phyloP scores from a whole-genome alignment of 2,888 invertebrate genomes.

The Pandemis corylana region DNA sequence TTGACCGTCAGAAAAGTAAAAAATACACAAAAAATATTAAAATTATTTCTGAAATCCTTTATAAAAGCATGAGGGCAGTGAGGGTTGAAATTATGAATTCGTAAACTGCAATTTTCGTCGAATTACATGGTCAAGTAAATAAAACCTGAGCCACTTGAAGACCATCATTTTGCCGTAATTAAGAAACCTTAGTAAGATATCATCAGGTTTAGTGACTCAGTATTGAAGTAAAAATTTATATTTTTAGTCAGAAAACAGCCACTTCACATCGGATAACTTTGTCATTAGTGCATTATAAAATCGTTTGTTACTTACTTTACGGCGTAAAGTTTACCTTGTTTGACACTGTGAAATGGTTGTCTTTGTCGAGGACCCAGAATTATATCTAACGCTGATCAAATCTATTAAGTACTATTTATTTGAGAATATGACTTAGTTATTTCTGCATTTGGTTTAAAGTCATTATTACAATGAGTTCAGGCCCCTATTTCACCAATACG shows the following conservation, averaged over 20 bases:
- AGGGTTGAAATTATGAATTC: neutral
- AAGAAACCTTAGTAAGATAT: neutral
- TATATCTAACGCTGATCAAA: too few species aligned
- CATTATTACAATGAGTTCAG: neutral
- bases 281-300: neutral
- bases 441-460: neutral
- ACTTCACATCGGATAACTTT: neutral
- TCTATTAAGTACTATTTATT: neutral
- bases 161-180: neutral
- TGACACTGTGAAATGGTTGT: too few species aligned
- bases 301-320: neutral
- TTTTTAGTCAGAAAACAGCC: neutral
- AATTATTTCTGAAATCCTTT: constrained; percentile 4
- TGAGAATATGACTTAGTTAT: neutral
- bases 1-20: neutral
- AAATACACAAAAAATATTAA: neutral
- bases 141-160: neutral
- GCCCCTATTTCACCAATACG: neutral
- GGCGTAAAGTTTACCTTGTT: too few species aligned
- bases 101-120: neutral
- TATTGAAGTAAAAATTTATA: neutral
- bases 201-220: neutral
- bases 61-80: neutral
- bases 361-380: too few species aligned
- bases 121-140: neutral